phyloP scores from a whole-genome alignment of 1,140 invertebrate species.

The Bathynomus jamesi region DNA sequence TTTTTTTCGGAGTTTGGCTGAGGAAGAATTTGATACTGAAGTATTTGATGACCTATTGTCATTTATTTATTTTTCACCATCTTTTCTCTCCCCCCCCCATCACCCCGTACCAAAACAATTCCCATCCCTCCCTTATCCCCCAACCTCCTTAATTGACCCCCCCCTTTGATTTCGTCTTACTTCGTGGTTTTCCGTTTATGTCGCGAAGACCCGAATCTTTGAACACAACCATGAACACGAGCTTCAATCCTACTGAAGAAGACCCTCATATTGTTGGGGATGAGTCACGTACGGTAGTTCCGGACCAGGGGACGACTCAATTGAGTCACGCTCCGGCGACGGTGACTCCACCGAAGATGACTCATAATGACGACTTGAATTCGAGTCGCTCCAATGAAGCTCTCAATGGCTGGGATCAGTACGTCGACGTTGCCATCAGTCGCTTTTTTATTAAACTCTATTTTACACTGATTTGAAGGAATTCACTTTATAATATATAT shows the following conservation, averaged over 20 bases:
- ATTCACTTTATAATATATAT: too few species aligned
- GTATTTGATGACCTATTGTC: too few species aligned
- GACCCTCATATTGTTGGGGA: background rate
- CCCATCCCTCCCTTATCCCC: too few species aligned
- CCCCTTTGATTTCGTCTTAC: too few species aligned
- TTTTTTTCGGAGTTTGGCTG: background rate
- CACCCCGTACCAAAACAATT: too few species aligned
- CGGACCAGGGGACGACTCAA: background rate
- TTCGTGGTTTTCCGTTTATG: too few species aligned
- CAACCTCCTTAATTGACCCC: too few species aligned
- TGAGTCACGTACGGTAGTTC: background rate
- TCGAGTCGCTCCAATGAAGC: too few species aligned
- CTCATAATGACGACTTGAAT: background rate
- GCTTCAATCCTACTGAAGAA: constrained; percentile 13
- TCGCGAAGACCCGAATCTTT: constrained; percentile 27
- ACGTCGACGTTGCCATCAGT: background rate
- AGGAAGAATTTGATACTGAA: too few species aligned
- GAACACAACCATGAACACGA: constrained; percentile 36
- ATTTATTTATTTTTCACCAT: too few species aligned
- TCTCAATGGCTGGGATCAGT: background rate
- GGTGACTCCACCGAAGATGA: background rate
- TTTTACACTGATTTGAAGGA: too few species aligned
- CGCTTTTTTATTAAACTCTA: background rate
- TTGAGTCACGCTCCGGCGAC: background rate
- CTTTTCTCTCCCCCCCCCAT: too few species aligned